These are phyloP conservation scores for Palaemon carinicauda DNA, from an alignment of 1,140 invertebrate genomes.

Conservation along the genomic window DNA sequence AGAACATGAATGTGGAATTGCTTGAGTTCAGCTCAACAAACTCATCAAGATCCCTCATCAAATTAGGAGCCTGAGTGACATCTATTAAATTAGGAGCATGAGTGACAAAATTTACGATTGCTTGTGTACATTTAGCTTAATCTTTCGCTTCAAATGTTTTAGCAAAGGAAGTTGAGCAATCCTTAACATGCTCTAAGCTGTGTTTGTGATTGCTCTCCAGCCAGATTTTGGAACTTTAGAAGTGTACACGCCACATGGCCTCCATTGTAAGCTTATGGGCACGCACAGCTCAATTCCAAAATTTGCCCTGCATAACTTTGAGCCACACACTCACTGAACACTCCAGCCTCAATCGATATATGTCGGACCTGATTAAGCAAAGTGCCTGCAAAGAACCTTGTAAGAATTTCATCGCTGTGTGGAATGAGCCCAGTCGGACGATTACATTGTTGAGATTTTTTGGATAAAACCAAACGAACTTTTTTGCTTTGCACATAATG, in stretches of 20 bases:
- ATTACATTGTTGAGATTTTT: too few relatives aligned
- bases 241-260: background rate
- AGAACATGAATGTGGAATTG: background rate
- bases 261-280: background rate
- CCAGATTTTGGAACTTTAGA: background rate
- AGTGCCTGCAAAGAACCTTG: too few relatives aligned
- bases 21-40: background rate
- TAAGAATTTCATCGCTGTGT: too few relatives aligned
- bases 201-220: background rate
- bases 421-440: too few relatives aligned
- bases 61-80: background rate
- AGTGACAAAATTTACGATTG: background rate
- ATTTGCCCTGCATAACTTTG: too few relatives aligned
- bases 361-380: too few relatives aligned
- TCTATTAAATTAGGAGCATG: too few relatives aligned
- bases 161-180: background rate
- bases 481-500: too few relatives aligned
- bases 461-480: too few relatives aligned
- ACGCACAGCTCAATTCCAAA: background rate
- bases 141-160: background rate
- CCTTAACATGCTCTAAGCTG: background rate
- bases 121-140: background rate
- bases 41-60: background rate
- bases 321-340: too few relatives aligned
- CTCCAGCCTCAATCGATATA: too few relatives aligned